Conservation (phyloP, 2,113 vertebrate species). For the Macquaria ambigua region DNA sequence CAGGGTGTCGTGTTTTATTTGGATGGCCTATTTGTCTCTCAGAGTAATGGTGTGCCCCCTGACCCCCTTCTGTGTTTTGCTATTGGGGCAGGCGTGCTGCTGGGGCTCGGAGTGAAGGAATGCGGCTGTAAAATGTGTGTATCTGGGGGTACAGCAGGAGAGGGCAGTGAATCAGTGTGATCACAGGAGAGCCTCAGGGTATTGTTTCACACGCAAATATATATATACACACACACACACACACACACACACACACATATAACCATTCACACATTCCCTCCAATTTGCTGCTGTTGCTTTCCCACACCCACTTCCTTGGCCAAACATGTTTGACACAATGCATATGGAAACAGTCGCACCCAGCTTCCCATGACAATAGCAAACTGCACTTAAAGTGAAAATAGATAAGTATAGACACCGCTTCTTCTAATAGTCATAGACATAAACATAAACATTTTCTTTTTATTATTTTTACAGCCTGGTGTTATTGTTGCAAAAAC, state of each 20-base stretch:
- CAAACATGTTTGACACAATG: constrained; percentile 58
- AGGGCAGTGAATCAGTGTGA: constrained; percentile 75
- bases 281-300: constrained; percentile 60
- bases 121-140: constrained; percentile 71
- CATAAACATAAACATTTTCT: constrained; percentile 40
- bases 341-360: constrained; percentile 52
- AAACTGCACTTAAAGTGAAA: constrained; percentile 29
- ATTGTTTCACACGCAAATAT: constrained; percentile 60
- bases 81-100: constrained; percentile 54
- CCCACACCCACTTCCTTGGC: constrained; percentile 64
- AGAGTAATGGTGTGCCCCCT: constrained; percentile 66
- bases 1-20: constrained; percentile 73
- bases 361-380: constrained; percentile 51
- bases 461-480: constrained; percentile 4
- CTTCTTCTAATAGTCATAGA: constrained; percentile 43
- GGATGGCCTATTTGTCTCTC: constrained; percentile 68
- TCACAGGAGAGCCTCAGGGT: constrained; percentile 70
- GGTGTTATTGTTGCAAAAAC: constrained; percentile 34
- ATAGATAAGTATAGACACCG: constrained; percentile 21
- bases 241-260: constrained; percentile 32
- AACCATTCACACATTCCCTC: constrained; percentile 61
- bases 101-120: constrained; percentile 70
- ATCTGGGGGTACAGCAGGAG: constrained; percentile 66
- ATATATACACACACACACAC: constrained; percentile 33
- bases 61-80: constrained; percentile 74